Percentiles rank a stretch among this genome's conserved stretches.
These are phyloP conservation scores for Tromatobia lineatoria DNA, from an alignment of 2,888 invertebrate species.

Conservation along the genomic window DNA sequence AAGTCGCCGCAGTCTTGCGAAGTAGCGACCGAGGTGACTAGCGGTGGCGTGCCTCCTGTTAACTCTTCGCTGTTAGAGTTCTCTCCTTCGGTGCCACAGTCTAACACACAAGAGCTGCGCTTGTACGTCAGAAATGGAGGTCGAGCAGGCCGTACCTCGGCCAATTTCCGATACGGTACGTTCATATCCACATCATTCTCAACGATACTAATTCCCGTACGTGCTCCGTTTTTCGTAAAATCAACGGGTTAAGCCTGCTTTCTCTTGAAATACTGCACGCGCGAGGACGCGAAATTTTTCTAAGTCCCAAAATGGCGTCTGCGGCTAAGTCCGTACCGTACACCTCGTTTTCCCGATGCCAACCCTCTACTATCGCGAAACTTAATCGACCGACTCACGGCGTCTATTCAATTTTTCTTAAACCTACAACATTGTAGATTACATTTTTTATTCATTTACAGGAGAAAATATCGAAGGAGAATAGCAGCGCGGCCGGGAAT, in stretches of 20 bases:
- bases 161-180: slow-evolving; percentile 81
- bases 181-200: slow-evolving; percentile 46
- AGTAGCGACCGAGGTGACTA: slow-evolving; percentile 59
- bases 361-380: background rate
- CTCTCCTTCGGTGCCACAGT: slow-evolving; percentile 72
- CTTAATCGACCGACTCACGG: background rate
- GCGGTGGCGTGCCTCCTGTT: slow-evolving; percentile 55
- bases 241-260: slow-evolving; percentile 79
- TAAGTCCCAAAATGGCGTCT: slow-evolving; percentile 97
- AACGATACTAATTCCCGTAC: slow-evolving; percentile 50
- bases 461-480: slow-evolving; percentile 85
- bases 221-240: slow-evolving; percentile 71
- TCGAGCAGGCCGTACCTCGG: slow-evolving; percentile 79
- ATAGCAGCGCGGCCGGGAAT: slow-evolving; percentile 83
- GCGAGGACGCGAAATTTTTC: slow-evolving; percentile 88
- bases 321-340: slow-evolving; percentile 88
- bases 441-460: slow-evolving; percentile 72
- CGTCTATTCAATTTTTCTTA: slow-evolving; percentile 5
- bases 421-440: slow-evolving; percentile 2
- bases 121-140: slow-evolving; percentile 80
- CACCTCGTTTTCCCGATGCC: slow-evolving; percentile 61
- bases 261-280: slow-evolving; percentile 86
- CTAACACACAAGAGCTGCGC: slow-evolving; percentile 74
- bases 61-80: slow-evolving; percentile 67
- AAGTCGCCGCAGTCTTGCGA: slow-evolving; percentile 55